Evolutionary conservation across 2,113 vertebrate species (phyloP), one percentile per base, ranked within the genome.

Genomic region (Phyllostomus discolor): DNA sequence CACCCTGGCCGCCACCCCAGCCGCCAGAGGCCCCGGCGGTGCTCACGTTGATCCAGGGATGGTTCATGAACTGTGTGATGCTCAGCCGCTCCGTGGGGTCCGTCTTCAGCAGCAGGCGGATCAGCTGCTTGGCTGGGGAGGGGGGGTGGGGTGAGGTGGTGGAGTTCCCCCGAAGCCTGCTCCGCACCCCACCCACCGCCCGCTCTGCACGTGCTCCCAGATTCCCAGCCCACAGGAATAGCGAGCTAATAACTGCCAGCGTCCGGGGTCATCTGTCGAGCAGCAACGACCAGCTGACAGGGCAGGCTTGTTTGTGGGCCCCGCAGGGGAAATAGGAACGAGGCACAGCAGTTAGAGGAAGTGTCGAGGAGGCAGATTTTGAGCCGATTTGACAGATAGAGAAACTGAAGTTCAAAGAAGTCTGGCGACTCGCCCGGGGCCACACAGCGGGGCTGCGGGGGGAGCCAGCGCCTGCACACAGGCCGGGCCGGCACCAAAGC

Each of bases 11-110:
- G 1, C 35, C 35, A 19, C 26, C 52, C 72, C 10, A 17, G n/a
- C 67, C 0, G 1, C 35, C 35, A 1, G 2, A 17, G 80, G 50
- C 69, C 38, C 2, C 38, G 79, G 2, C 7, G 28, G 92, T 41
- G 97, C 99, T 98, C 97, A 99, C 99, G 3, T 99, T 99, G 98
- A 99, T 99, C 99, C 99, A 99, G 54, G 99, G 99, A 88, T 99
- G 99, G 98, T 99, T 99, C 99, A 99, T 99, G 84, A 99, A 99
- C 52, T 99, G 99, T 75, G 98, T 98, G 98, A 99, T 99, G 96
- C 99, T 99, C 99, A 99, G 99, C 97, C 99, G 99, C 98, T 99
- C 99, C 0, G 99, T 99, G 20, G 99, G 99, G 96, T 99, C 99
- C 0, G 99, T 99, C 98, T 99, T 99, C 98, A 99, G 98, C 20